phyloP scores from a whole-genome alignment of 2,888 invertebrate genomes.

The Drosophila melanocephala region DNA sequence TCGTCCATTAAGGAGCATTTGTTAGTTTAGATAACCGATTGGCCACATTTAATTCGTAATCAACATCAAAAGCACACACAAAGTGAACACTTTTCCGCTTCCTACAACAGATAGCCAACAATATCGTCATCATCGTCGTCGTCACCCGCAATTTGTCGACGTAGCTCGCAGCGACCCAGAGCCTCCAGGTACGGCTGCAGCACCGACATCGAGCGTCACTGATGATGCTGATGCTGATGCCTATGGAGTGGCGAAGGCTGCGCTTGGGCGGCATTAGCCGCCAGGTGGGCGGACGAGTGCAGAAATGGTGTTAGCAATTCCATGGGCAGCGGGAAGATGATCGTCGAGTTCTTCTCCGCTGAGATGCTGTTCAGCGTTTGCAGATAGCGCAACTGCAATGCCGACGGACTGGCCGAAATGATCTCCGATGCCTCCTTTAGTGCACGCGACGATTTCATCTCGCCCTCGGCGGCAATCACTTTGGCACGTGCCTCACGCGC shows the following conservation, averaged over 20 bases:
- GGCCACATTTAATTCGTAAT: background rate
- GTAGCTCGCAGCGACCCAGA: slow-evolving; percentile 76
- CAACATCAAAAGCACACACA: background rate
- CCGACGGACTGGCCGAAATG: slow-evolving; percentile 91
- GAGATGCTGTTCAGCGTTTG: slow-evolving; percentile 97
- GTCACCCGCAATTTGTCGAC: slow-evolving; percentile 50
- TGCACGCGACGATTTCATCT: slow-evolving; percentile 92
- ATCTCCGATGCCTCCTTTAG: slow-evolving; percentile 94
- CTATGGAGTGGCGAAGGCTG: slow-evolving; percentile 49
- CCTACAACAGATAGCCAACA: slow-evolving; percentile 63
- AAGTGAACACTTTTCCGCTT: background rate
- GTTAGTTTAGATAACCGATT: background rate
- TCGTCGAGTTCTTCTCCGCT: slow-evolving; percentile 97
- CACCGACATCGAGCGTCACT: slow-evolving; percentile 80
- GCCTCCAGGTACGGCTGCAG: slow-evolving; percentile 79
- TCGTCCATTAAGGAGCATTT: background rate
- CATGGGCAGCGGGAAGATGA: slow-evolving; percentile 96
- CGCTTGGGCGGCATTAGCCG: slow-evolving; percentile 27
- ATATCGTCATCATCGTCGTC: slow-evolving; percentile 53
- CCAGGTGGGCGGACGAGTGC: slow-evolving; percentile 43
- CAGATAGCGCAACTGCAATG: slow-evolving; percentile 91
- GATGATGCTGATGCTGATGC: slow-evolving; percentile 62
- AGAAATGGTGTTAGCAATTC: slow-evolving; percentile 88
- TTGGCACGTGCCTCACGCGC: slow-evolving; percentile 89
- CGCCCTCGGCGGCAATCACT: slow-evolving; percentile 92